Base-by-base conservation (phyloP, 2,888 invertebrate genomes). In the Hyposoter didymator region DNA sequence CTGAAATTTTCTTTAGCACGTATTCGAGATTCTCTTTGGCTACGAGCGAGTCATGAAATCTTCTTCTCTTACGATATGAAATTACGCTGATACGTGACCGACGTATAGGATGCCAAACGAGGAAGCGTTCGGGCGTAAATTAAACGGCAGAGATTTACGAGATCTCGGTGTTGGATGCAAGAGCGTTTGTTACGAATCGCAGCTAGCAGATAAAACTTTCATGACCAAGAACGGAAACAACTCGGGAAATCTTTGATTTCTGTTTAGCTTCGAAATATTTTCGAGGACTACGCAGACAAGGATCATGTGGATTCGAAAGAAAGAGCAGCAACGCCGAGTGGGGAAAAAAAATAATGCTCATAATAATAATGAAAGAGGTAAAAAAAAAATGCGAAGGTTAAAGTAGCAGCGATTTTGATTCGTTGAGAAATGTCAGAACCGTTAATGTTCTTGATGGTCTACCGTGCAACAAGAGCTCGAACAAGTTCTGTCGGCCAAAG, bases 1-100 rank as follows among this genome's bases (percentile, higher is more conserved):
- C 55, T 76, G 75, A 83, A 59, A 80, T 80, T 80, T 85, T 83
- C 79, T 73, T 76, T 72, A 75, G 66, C 76, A 79, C 85, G 82
- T 76, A 79, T 78, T 62, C 82, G 75, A 35, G 62, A 82, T 22
- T 62, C 74, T 47, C 69, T 43, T 47, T 49, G 43, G 47, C 59
- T 66, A n/a, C 14, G 78, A 59, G 28, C 67, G 62, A 84, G 62
- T 52, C 62, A 70, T 70, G 73, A 82, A 78, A 85, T 78, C 74
- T 75, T 78, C 45, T 69, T 67, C 49, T 28, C n/a, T 45, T 17
- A 43, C 39, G 73, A 55, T 72, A 52, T 49, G 45, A 75, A 78
- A 45, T 67, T 35, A 55, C 8, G 45, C 14, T 32, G 14, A 17
- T 76, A 76, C 80, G 80, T 80, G 80, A 80, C 75, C 43, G 35